These are phyloP conservation scores for Nansenia antarctica DNA, from an alignment of 2,113 vertebrate species.

Conservation along the genomic window DNA sequence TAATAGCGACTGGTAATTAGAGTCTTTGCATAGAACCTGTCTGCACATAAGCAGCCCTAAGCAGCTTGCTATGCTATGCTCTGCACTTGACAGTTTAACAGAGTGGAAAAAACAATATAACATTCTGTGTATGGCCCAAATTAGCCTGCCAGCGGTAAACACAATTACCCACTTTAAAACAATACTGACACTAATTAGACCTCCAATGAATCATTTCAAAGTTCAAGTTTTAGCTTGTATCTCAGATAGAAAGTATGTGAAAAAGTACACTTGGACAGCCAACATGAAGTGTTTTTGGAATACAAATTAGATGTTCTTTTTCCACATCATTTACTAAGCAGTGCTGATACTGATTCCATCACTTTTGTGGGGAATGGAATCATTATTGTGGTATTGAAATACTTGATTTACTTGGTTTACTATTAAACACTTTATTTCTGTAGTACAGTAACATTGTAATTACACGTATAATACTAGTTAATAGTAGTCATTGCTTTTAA, in stretches of 20 bases:
- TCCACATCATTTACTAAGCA: slow-evolving; percentile 23
- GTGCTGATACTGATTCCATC: slow-evolving; percentile 7
- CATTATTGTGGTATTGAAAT: background rate
- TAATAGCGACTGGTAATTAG: slow-evolving; percentile 78
- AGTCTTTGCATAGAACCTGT: slow-evolving; percentile 70
- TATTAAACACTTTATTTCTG: background rate
- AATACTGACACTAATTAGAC: slow-evolving; percentile 79
- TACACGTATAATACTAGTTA: background rate
- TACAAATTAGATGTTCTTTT: slow-evolving; percentile 49
- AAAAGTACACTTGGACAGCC: slow-evolving; percentile 50
- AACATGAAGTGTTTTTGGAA: slow-evolving; percentile 48
- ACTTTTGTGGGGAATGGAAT: slow-evolving; percentile 6
- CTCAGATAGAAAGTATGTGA: slow-evolving; percentile 47
- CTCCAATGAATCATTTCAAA: slow-evolving; percentile 70
- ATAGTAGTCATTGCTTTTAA: too few species aligned
- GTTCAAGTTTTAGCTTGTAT: slow-evolving; percentile 57
- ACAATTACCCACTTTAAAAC: slow-evolving; percentile 72
- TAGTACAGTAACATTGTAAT: background rate
- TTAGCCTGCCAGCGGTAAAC: slow-evolving; percentile 75
- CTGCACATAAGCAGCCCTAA: slow-evolving; percentile 62
- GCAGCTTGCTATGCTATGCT: slow-evolving; percentile 68
- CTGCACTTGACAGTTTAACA: slow-evolving; percentile 67
- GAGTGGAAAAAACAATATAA: slow-evolving; percentile 70
- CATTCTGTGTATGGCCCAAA: slow-evolving; percentile 69
- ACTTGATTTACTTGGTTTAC: background rate